Evolutionary conservation across 2,888 invertebrate genomes (phyloP), one percentile per base, ranked within the genome.

Genomic region (Malacosoma neustria): DNA sequence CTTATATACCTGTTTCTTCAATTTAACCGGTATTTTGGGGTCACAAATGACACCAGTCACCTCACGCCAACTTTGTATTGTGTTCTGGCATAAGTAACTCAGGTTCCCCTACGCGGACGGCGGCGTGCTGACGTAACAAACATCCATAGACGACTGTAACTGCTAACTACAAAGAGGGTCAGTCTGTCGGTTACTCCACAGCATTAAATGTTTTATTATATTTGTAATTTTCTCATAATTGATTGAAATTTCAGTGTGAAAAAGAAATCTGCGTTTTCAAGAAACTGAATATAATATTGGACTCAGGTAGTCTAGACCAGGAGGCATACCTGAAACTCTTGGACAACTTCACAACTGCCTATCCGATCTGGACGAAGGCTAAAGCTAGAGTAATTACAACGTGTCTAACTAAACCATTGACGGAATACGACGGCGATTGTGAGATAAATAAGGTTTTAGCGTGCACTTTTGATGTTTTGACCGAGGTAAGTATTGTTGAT

Each of bases 401-500:
- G 7, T 85, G 84, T 22, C 45, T 84, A 7, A 53, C 43, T 1
- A 71, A 58, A 36, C 59, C 62, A 0, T 13, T 57, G 0, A 35
- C 38, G 1, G 64, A 57, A 0, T 77, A 77, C 32, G 58, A 57
- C 0, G 61, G 51, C 1, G 66, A 59, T 0, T 84, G 84, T 38
- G 67, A 74, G 37, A 73, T 85, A 3, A 82, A 82, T 33, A 70
- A 62, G 6, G 36, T 85, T 0, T 36, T 84, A 29, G 61, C 66
- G 11, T 85, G 84, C 29, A 72, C 75, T 1, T 61, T 80, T 14
- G 84, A 84, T 52, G 66, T 81, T 0, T 51, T 84, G 2, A 64
- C 72, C 37, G 84, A 84, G 73, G 84, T 84, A 48, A 50, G 54
- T 40, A 39, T 15, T 30, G 12, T 34, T 13, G 11, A 7, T n/a